Conservation (phyloP, 2,113 vertebrate genomes). For the Stegostoma tigrinum region DNA sequence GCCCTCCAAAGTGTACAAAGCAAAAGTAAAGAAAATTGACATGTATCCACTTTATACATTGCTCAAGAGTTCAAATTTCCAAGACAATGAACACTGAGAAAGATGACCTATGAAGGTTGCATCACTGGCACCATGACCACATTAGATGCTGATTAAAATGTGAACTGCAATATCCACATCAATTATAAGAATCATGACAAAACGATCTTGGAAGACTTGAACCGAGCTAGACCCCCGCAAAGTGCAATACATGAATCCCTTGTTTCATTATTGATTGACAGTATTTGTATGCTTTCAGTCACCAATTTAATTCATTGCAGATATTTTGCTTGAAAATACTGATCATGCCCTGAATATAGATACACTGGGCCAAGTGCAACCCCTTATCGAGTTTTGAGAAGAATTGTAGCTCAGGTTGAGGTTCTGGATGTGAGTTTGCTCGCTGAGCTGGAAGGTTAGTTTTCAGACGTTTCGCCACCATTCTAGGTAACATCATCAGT, state of each 20-base stretch:
- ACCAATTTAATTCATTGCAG: neutral
- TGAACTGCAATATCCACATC: neutral
- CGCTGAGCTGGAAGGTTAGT: too few species aligned
- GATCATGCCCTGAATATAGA: neutral
- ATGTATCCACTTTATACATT: neutral
- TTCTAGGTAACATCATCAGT: too few species aligned
- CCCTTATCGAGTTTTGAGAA: too few species aligned
- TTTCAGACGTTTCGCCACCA: too few species aligned
- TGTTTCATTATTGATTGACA: too few species aligned
- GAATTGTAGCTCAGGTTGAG: too few species aligned
- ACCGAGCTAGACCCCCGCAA: neutral
- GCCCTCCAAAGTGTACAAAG: neutral
- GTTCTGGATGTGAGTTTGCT: too few species aligned
- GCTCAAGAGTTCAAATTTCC: neutral
- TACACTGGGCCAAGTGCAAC: neutral
- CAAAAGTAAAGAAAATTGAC: neutral
- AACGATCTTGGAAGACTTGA: neutral
- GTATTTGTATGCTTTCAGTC: neutral
- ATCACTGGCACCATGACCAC: neutral
- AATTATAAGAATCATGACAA: neutral
- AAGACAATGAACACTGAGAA: neutral
- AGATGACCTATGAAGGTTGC: neutral
- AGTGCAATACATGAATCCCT: neutral
- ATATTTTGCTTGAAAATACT: neutral
- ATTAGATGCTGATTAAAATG: neutral